Conservation (phyloP, 1,140 invertebrate species). For the Aleiodes sp. region DNA sequence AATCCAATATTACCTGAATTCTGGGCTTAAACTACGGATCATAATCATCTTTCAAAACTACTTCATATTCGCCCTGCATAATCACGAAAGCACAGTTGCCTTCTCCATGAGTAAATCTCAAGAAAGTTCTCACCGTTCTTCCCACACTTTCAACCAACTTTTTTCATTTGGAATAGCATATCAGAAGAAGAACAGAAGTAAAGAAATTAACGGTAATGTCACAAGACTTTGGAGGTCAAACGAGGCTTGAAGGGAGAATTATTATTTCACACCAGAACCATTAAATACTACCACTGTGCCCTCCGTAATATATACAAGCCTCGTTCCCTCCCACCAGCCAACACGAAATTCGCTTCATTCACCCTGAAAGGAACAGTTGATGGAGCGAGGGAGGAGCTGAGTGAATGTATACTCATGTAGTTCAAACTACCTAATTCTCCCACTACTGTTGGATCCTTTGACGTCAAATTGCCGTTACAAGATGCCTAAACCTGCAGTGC, state of each 20-base stretch:
- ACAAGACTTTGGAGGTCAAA: neutral
- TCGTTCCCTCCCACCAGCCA: neutral
- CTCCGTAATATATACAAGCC: neutral
- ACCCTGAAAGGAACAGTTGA: neutral
- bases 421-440: neutral
- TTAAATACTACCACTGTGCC: neutral
- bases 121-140: neutral
- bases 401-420: neutral
- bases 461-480: constrained; percentile 21
- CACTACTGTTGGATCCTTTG: constrained; percentile 22
- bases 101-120: too few relatives aligned
- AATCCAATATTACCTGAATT: too few relatives aligned
- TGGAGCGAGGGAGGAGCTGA: neutral
- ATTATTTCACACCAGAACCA: neutral
- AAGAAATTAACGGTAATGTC: neutral
- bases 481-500: neutral
- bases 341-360: neutral
- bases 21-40: too few relatives aligned
- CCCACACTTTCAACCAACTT: neutral
- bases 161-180: neutral
- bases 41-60: too few relatives aligned
- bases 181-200: too few relatives aligned
- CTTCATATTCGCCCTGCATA: too few relatives aligned
- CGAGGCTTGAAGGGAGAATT: neutral
- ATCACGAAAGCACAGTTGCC: too few relatives aligned